A percentile compares a stretch with the other conserved stretches of the same genome.
Evolutionary conservation across 2,797 vertebrate genomes (phyloP).

Genomic region (Pteropus rufus): DNA sequence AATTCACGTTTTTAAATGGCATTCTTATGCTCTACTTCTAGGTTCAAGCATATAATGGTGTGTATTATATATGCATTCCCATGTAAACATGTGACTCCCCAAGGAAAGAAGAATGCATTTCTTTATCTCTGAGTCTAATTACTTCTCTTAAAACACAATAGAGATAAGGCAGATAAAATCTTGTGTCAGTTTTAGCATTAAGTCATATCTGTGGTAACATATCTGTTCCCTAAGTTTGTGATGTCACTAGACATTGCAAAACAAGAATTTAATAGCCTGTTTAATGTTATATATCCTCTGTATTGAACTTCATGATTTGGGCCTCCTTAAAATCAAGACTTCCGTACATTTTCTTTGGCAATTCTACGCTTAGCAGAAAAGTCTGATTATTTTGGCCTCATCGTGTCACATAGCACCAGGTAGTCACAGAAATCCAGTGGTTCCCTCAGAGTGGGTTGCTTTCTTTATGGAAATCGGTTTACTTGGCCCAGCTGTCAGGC

Average conservation of each 20-base stretch:
- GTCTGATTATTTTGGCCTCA: constrained; percentile 32
- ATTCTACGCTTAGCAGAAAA: not conserved
- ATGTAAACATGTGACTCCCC: not conserved
- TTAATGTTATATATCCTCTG: not conserved
- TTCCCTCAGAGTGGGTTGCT: not conserved
- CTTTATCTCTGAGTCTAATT: not conserved
- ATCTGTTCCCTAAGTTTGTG: not conserved
- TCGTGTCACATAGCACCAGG: constrained; percentile 16
- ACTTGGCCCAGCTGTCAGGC: not conserved
- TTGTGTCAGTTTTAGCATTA: not conserved
- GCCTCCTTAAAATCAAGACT: not conserved
- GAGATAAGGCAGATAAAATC: not conserved
- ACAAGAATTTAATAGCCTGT: not conserved
- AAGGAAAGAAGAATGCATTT: not conserved
- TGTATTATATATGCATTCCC: not conserved
- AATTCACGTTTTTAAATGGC: not conserved
- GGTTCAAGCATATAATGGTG: not conserved
- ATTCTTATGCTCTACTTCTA: not conserved
- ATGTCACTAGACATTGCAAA: not conserved
- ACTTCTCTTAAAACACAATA: not conserved
- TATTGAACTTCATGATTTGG: not conserved
- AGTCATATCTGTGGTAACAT: not conserved
- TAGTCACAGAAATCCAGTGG: not conserved
- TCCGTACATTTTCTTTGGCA: constrained; percentile 41
- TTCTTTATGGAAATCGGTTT: constrained; percentile 17